These are phyloP conservation scores for Cephus cinctus DNA, from an alignment of 1,140 invertebrate species.

Conservation along the genomic window DNA sequence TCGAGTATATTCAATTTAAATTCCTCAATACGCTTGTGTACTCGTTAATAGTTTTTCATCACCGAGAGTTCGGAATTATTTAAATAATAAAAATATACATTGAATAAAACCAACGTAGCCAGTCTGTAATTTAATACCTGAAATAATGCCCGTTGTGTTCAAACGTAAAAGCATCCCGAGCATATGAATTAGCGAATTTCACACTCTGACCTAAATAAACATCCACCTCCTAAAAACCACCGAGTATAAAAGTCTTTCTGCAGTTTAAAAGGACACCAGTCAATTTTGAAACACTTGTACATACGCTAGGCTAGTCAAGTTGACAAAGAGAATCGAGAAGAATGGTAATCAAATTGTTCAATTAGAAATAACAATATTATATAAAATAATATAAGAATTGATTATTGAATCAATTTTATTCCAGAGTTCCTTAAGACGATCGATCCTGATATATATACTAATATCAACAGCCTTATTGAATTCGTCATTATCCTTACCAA, in stretches of 20 bases:
- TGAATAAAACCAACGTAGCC: too few species aligned
- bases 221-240: conserved; percentile 19
- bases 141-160: too few species aligned
- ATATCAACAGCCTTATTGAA: conserved; percentile 2
- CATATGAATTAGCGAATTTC: too few species aligned
- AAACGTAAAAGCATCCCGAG: too few species aligned
- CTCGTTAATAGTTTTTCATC: too few species aligned
- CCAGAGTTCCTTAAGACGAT: conserved; percentile 12
- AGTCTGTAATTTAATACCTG: too few species aligned
- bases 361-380: background rate
- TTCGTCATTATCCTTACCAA: conserved; percentile 3
- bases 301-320: too few species aligned
- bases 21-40: too few species aligned
- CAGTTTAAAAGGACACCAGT: background rate
- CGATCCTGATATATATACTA: conserved; percentile 9
- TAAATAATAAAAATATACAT: too few species aligned
- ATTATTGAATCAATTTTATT: background rate
- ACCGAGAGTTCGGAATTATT: too few species aligned
- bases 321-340: too few species aligned
- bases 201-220: conserved; percentile 27
- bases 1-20: too few species aligned
- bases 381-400: background rate
- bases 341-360: background rate
- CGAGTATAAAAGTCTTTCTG: conserved; percentile 23
- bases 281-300: background rate